phyloP scores from a whole-genome alignment of 2,113 vertebrate species.

The Limnothrissa miodon region DNA sequence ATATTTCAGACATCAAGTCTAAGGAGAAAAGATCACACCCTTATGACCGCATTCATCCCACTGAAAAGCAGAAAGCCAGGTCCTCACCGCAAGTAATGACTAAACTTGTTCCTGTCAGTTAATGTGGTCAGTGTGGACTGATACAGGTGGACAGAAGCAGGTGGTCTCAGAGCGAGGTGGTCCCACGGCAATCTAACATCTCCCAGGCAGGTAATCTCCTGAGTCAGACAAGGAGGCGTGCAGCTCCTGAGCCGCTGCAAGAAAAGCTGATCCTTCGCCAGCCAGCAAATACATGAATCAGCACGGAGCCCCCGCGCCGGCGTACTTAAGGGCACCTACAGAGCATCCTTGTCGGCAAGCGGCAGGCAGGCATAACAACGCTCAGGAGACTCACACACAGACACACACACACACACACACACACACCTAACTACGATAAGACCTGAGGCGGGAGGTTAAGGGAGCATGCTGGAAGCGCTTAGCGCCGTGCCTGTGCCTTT shows the following conservation, averaged over 20 bases:
- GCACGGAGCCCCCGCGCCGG: neutral
- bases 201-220: neutral
- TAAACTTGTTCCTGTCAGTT: neutral
- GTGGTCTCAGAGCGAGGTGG: no score
- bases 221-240: neutral
- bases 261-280: neutral
- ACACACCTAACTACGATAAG: neutral
- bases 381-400: neutral
- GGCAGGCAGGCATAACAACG: neutral
- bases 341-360: neutral
- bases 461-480: neutral
- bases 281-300: neutral
- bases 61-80: neutral
- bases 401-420: no score
- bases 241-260: neutral
- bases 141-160: neutral
- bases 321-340: neutral
- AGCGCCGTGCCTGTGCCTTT: neutral
- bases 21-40: neutral
- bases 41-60: neutral
- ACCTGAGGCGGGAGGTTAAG: no score
- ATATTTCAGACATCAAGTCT: neutral
- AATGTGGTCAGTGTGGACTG: neutral
- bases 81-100: neutral
- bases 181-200: neutral